A percentile compares a stretch with the other conserved stretches of the same genome.
Conservation (phyloP, 2,797 vertebrate species). For the Margarornis squamiger region DNA sequence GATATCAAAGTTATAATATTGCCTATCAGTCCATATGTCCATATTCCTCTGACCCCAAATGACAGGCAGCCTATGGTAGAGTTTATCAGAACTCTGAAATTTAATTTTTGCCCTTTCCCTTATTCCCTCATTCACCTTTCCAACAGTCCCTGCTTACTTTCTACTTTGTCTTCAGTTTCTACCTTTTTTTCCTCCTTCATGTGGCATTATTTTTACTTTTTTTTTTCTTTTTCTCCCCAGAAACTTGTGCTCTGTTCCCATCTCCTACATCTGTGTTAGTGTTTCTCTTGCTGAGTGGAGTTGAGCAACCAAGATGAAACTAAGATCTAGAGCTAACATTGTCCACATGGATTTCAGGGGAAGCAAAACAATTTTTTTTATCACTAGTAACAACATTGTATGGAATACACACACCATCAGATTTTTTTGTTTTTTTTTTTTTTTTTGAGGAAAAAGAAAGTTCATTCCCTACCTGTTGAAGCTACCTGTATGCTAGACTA, state of each 20-base stretch:
- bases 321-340: background rate
- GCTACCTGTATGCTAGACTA: background rate
- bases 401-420: background rate
- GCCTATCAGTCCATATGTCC: background rate
- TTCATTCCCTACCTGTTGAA: background rate
- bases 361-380: background rate
- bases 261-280: background rate
- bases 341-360: background rate
- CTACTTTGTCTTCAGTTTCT: background rate
- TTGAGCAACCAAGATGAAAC: background rate
- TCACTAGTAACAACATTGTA: background rate
- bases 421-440: background rate
- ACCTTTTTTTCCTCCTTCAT: background rate
- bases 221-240: background rate
- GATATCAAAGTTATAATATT: background rate
- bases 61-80: background rate
- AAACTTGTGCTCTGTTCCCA: background rate
- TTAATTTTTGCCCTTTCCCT: background rate
- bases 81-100: background rate
- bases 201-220: background rate
- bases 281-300: background rate
- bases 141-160: background rate
- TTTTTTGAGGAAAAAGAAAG: background rate
- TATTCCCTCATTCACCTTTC: background rate
- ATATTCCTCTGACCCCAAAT: background rate